phyloP scores from a whole-genome alignment of 1,140 invertebrate species.

The Caenorhabditis tropicalis region DNA sequence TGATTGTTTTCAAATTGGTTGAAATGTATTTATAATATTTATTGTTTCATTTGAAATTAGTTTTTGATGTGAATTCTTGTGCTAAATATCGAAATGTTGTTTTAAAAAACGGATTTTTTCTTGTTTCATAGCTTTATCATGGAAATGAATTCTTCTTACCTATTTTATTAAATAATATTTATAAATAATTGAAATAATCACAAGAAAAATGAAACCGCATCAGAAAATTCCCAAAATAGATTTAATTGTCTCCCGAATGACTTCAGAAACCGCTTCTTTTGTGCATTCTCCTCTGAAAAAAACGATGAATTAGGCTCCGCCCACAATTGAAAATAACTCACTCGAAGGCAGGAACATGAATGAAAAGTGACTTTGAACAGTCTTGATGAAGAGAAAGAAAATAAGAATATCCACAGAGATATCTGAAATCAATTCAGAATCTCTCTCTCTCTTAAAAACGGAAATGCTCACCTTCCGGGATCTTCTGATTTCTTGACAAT shows the following conservation, averaged over 20 bases:
- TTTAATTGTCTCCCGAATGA: neutral
- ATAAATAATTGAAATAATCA: no score
- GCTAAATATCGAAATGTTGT: no score
- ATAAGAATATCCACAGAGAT: constrained; percentile 39
- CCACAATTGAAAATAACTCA: neutral
- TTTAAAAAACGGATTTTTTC: no score
- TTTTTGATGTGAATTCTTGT: no score
- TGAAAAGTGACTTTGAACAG: constrained; percentile 28
- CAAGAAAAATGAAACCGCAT: no score
- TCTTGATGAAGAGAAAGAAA: constrained; percentile 29
- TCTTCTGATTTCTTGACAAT: neutral
- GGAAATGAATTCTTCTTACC: no score
- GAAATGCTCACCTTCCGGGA: constrained; percentile 42
- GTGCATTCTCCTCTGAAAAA: constrained; percentile 20
- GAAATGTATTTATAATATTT: no score
- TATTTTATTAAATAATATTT: no score
- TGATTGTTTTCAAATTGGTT: no score
- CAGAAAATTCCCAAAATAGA: neutral
- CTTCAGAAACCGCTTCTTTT: neutral
- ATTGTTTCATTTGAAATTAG: no score
- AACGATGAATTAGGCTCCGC: neutral
- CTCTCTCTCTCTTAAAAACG: neutral
- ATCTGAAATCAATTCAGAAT: neutral
- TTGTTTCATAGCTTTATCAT: no score
- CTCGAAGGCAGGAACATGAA: constrained; percentile 28